Base-by-base conservation (phyloP, 2,797 vertebrate species). In the Spea hammondii region DNA sequence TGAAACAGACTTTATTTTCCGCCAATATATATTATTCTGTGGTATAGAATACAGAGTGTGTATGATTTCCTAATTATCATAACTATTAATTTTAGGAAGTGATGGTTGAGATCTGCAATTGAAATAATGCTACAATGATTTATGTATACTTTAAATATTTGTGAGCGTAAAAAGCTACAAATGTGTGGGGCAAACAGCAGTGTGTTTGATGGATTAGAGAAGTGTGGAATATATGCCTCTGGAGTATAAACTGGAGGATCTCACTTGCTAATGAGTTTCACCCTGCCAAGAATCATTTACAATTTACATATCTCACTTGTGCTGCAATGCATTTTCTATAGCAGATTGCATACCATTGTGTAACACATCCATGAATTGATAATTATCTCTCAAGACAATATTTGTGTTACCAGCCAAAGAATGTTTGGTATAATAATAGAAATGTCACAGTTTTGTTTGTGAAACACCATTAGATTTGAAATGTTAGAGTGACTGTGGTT, bases 261-360 rank as follows among this genome's bases (percentile, higher is more conserved):
- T 67, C 65, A 67, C 10, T 67, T 67, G 65, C 65, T 67, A 67
- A 67, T 48, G 46, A 67, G 65, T 48, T 48, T 49, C 7, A 17
- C 47, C 45, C 47, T 67, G 65, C 46, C 65, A 48, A 48, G 12
- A 49, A 48, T 67, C 45, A 49, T 49, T 67, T 67, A 67, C 46
- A 67, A 67, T 67, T 48, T 49, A 48, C 65, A 67, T 49, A 48
- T 67, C 65, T 67, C 65, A 67, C 65, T 67, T 67, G 6, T 49
- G 46, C 47, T 48, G 47, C 65, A 17, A 62, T 65, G 4, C 32
- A 45, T 10, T 45, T 65, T 65, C 64, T 44, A 45, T 65, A 17
- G 44, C 57, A 59, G 8, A 59, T 59, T 59, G 51, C 51, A 53
- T 7, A 1, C 51, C 59, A 17, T 62, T 62, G 59, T 62, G 59